Percentiles rank a stretch among this genome's conserved stretches.
Conservation (phyloP, 2,113 vertebrate genomes). For the Chionomys nivalis region DNA sequence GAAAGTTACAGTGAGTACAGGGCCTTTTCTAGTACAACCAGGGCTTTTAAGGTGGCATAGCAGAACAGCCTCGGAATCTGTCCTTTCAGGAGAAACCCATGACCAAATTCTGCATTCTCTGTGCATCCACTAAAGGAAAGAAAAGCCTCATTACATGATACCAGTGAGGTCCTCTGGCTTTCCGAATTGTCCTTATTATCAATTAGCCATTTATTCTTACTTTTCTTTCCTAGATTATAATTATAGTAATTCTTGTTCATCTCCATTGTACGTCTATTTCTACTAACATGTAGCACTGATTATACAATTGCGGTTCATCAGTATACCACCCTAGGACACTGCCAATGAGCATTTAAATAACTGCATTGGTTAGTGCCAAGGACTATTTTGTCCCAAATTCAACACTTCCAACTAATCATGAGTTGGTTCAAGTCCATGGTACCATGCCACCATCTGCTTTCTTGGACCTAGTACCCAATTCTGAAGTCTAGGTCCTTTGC, state of each 20-base stretch:
- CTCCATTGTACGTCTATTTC: neutral
- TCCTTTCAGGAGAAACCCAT: neutral
- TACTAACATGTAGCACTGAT: neutral
- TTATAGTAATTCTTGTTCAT: neutral
- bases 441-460: neutral
- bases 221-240: neutral
- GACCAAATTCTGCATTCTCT: neutral
- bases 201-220: neutral
- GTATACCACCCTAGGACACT: neutral
- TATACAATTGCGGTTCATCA: neutral
- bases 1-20: neutral
- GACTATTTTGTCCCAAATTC: neutral
- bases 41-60: neutral
- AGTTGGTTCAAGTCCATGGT: neutral
- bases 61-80: neutral
- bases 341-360: neutral
- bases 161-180: neutral
- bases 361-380: neutral
- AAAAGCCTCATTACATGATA: neutral
- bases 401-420: neutral
- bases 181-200: neutral
- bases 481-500: neutral
- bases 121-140: neutral
- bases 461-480: neutral
- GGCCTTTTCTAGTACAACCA: neutral